phyloP scores from a whole-genome alignment of 1,140 invertebrate genomes.

The Holcopasites calliopsidis region DNA sequence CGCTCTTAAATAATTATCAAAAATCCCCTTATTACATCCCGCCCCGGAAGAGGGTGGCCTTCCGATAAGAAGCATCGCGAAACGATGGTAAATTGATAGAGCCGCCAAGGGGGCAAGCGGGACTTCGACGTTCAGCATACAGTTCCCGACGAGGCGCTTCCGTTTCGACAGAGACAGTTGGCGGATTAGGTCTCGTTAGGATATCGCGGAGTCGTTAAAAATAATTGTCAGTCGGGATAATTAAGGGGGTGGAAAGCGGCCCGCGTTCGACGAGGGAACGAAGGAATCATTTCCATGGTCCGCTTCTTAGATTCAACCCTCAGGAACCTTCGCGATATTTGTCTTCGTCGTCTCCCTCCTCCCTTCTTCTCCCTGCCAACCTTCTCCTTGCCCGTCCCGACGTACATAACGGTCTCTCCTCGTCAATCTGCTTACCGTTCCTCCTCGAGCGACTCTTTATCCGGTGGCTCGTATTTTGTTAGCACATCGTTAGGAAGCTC shows the following conservation, averaged over 20 bases:
- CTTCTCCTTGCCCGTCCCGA: conserved; percentile 37
- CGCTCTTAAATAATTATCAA: neutral
- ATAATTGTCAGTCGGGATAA: conserved; percentile 79
- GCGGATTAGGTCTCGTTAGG: conserved; percentile 75
- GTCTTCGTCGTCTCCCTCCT: conserved; percentile 15
- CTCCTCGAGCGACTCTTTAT: conserved; percentile 67
- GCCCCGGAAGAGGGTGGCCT: no score
- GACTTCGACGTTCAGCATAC: conserved; percentile 57
- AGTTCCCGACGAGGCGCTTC: conserved; percentile 44
- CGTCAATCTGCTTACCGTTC: conserved; percentile 76
- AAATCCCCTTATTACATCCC: neutral
- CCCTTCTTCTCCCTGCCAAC: neutral
- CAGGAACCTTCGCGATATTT: conserved; percentile 43
- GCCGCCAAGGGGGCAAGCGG: no score
- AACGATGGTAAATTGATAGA: no score
- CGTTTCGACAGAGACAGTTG: conserved; percentile 59
- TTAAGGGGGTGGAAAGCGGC: conserved; percentile 70
- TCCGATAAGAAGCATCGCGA: neutral
- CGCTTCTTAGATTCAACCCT: conserved; percentile 54
- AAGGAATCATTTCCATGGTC: conserved; percentile 54
- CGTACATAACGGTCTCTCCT: conserved; percentile 39
- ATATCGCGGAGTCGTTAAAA: conserved; percentile 78
- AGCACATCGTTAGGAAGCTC: conserved; percentile 77
- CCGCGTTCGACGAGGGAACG: conserved; percentile 44
- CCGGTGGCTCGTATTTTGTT: conserved; percentile 75